Conservation (phyloP, 2,113 vertebrate species). For the Danio rerio region DNA sequence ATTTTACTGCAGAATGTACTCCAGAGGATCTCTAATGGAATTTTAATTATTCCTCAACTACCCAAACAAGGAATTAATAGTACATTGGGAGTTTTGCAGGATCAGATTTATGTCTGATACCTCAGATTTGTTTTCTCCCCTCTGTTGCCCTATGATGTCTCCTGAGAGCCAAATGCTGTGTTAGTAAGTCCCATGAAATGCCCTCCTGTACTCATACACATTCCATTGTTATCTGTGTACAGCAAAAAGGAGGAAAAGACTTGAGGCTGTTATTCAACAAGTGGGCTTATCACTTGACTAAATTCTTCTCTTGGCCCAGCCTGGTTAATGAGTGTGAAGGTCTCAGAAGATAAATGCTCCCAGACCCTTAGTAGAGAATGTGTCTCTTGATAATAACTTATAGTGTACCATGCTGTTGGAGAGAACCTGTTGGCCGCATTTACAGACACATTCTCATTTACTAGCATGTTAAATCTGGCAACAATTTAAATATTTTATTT, state of each 20-base stretch:
- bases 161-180: neutral
- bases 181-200: neutral
- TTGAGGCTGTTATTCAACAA: slow-evolving; percentile 35
- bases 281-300: slow-evolving; percentile 37
- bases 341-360: slow-evolving; percentile 19
- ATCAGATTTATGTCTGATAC: neutral
- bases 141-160: neutral
- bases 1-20: neutral
- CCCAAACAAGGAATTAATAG: neutral
- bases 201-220: slow-evolving; percentile 16
- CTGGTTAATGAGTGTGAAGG: slow-evolving; percentile 11
- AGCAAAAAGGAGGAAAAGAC: slow-evolving; percentile 30
- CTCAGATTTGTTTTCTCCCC: neutral
- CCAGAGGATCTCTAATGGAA: slow-evolving; percentile 1
- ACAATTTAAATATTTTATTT: too few species aligned
- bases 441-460: too few species aligned
- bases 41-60: neutral
- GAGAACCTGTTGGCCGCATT: neutral
- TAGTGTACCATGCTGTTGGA: neutral
- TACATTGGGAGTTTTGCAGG: neutral
- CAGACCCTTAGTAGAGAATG: slow-evolving; percentile 15
- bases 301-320: slow-evolving; percentile 16
- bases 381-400: slow-evolving; percentile 14
- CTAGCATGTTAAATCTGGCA: too few species aligned
- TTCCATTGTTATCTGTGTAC: slow-evolving; percentile 45